phyloP scores from a whole-genome alignment of 1,140 invertebrate species.

The Nomia melanderi region DNA sequence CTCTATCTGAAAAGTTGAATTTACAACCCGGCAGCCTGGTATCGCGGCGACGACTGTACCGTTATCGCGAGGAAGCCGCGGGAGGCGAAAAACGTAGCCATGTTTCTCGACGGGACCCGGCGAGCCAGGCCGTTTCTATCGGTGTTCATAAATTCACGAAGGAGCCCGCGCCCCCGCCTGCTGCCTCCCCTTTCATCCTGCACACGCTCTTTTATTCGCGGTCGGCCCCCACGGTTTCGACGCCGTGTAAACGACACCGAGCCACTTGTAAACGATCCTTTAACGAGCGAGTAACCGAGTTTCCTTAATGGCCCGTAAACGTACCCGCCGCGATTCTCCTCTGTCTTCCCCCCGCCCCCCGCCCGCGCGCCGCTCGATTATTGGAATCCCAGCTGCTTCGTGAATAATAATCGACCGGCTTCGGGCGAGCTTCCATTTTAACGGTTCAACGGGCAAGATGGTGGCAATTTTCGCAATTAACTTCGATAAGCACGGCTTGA shows the following conservation, averaged over 20 bases:
- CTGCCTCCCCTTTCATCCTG: background rate
- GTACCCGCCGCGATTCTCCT: background rate
- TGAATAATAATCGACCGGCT: conserved; percentile 14
- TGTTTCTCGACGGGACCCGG: background rate
- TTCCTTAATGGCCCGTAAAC: conserved; percentile 33
- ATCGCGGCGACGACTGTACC: background rate
- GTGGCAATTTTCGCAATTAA: background rate
- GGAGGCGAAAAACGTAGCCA: background rate
- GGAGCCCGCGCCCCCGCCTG: no score
- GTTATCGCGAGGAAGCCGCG: background rate
- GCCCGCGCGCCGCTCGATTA: background rate
- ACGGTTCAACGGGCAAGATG: background rate
- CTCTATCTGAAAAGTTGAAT: no score
- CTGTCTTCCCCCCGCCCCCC: background rate
- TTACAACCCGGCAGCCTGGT: no score
- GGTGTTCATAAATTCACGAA: conserved; percentile 14
- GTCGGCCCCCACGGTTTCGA: conserved; percentile 9
- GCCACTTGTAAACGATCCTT: conserved; percentile 32
- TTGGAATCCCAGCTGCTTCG: background rate
- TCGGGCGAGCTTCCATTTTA: background rate
- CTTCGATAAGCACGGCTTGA: background rate
- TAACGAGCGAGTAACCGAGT: conserved; percentile 27
- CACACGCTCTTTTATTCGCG: background rate
- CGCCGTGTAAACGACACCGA: conserved; percentile 25
- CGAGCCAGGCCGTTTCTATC: background rate